Evolutionary conservation across 2,113 vertebrate genomes (phyloP).

Genomic region (Megaceryle maxima): DNA sequence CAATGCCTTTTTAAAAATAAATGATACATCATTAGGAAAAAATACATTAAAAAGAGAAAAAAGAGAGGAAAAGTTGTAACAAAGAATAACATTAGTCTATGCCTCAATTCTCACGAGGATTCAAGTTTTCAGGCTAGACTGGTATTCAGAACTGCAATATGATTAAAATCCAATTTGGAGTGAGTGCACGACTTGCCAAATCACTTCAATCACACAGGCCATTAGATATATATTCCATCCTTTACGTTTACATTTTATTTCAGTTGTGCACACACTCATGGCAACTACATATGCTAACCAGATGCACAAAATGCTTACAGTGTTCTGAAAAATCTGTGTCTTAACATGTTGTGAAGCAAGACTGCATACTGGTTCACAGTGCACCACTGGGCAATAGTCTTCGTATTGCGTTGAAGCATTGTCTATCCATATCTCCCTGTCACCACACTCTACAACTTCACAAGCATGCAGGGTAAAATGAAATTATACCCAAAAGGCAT

Average conservation of each 20-base stretch:
- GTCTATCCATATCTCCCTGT: not conserved
- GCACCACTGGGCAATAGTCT: not conserved
- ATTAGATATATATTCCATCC: rapidly evolving
- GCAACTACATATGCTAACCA: not conserved
- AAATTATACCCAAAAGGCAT: not conserved
- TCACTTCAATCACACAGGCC: not conserved
- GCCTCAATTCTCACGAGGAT: not conserved
- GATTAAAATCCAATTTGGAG: not conserved
- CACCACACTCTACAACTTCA: not conserved
- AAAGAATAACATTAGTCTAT: not conserved
- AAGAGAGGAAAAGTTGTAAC: not conserved
- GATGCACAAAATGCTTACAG: not conserved
- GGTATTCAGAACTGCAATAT: not conserved
- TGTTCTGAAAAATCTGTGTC: not conserved
- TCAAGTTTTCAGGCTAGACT: not conserved
- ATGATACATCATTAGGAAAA: not conserved
- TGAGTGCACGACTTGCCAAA: not conserved
- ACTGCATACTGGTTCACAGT: not conserved
- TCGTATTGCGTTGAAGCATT: not conserved
- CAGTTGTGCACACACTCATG: not conserved
- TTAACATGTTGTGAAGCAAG: not conserved
- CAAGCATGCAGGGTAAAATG: not conserved
- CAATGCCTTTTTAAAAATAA: not conserved
- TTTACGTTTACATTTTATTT: not conserved
- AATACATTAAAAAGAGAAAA: not conserved